A percentile compares a stretch with the other conserved stretches of the same genome.
These are phyloP conservation scores for Catostylus mosaicus DNA, from an alignment of 30 jellyfish, hydroid and myxozoan genomes.

Conservation along the genomic window DNA sequence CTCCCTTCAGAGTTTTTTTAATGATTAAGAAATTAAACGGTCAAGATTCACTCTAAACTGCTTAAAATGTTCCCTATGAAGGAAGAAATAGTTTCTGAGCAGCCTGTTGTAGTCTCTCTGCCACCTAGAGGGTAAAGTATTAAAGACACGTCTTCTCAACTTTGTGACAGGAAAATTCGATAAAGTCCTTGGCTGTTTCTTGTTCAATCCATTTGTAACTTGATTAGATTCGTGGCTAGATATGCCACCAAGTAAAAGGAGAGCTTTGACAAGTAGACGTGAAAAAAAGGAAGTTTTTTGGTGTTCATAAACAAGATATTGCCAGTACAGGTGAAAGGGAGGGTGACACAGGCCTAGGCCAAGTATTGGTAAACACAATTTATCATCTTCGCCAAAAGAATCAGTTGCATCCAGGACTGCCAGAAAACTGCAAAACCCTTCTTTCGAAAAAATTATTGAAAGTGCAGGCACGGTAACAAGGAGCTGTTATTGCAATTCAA, in stretches of 20 bases:
- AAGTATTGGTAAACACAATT: background rate
- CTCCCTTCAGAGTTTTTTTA: too few species aligned
- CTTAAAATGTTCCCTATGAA: background rate
- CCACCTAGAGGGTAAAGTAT: background rate
- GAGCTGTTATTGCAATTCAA: background rate
- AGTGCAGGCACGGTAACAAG: background rate
- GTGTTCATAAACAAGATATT: conserved; percentile 15
- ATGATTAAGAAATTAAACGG: too few species aligned
- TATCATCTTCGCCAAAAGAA: background rate
- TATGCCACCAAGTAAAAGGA: conserved; percentile 15
- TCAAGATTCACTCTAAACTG: background rate
- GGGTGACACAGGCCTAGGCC: background rate
- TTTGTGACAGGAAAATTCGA: too few species aligned
- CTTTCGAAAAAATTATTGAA: background rate
- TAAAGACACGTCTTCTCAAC: background rate
- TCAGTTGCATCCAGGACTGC: background rate
- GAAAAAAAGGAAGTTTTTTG: conserved; percentile 22
- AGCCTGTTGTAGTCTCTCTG: conserved; percentile 12
- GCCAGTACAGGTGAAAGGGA: conserved; percentile 3
- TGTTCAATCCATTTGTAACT: background rate
- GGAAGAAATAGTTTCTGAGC: background rate
- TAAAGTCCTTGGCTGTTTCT: background rate
- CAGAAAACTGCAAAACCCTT: background rate
- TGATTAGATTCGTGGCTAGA: background rate
- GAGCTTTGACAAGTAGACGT: conserved; percentile 4